Evolutionary conservation across 2,797 vertebrate genomes (phyloP).

Genomic region (Hephaestus fuliginosus): DNA sequence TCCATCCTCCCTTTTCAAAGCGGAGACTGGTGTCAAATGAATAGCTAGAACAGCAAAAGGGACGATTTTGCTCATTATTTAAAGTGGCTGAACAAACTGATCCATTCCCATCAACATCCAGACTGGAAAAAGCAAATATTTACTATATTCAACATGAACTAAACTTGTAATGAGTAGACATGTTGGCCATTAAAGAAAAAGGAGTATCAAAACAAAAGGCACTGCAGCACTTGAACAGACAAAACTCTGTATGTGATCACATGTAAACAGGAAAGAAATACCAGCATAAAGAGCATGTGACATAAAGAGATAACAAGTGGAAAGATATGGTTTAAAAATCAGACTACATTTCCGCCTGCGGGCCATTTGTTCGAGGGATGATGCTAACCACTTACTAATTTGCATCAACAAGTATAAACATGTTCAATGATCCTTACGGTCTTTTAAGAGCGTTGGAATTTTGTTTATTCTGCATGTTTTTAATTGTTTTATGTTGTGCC

Average conservation of each 20-base stretch:
- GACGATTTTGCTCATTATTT: neutral
- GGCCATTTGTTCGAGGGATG: neutral
- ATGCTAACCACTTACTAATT: neutral
- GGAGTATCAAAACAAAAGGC: neutral
- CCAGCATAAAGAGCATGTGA: neutral
- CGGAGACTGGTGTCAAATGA: neutral
- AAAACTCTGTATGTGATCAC: too few species aligned
- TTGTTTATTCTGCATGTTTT: conserved; percentile 20
- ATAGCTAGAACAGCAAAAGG: neutral
- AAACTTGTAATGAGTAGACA: neutral
- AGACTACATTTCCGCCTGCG: neutral
- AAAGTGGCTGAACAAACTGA: neutral
- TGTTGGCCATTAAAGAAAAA: neutral
- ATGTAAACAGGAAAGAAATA: neutral
- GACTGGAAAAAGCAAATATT: neutral
- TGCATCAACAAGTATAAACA: conserved; percentile 25
- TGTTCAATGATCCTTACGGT: neutral
- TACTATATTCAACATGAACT: neutral
- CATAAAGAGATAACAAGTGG: neutral
- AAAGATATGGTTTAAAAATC: neutral
- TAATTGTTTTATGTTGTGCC: neutral
- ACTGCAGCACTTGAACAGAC: neutral
- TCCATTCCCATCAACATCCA: neutral
- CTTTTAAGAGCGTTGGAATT: neutral
- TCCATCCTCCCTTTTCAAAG: neutral